Evolutionary conservation across 2,797 vertebrate species (phyloP).

Genomic region (Manis javanica): DNA sequence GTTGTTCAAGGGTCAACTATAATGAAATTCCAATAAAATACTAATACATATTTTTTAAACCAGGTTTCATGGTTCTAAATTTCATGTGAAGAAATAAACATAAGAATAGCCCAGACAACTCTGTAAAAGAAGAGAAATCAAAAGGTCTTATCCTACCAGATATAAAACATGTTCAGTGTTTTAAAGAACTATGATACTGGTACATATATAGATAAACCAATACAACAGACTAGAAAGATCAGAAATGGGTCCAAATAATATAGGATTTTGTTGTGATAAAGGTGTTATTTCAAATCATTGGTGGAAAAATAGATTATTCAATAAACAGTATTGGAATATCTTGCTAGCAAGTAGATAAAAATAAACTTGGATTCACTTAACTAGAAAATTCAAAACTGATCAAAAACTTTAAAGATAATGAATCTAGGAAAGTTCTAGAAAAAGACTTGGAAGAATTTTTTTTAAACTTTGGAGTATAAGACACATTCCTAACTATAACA

Average conservation of each 20-base stretch:
- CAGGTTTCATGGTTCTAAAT: slow-evolving; percentile 9
- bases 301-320: background rate
- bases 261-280: background rate
- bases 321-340: background rate
- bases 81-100: slow-evolving; percentile 8
- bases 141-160: background rate
- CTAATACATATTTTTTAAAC: background rate
- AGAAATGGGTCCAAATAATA: background rate
- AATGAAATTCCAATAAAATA: background rate
- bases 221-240: background rate
- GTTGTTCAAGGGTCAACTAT: no score
- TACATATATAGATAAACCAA: background rate
- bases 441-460: background rate
- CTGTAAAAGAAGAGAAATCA: background rate
- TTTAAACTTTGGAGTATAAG: background rate
- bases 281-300: background rate
- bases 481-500: background rate
- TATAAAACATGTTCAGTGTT: background rate
- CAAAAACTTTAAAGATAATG: slow-evolving; percentile 18
- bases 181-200: background rate
- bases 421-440: background rate
- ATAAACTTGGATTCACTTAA: background rate
- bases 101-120: background rate
- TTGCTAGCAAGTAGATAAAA: slow-evolving; percentile 19
- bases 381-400: slow-evolving; percentile 21